These are phyloP conservation scores for Lordiphosa stackelbergi DNA, from an alignment of 1,140 invertebrate genomes.

Conservation along the genomic window DNA sequence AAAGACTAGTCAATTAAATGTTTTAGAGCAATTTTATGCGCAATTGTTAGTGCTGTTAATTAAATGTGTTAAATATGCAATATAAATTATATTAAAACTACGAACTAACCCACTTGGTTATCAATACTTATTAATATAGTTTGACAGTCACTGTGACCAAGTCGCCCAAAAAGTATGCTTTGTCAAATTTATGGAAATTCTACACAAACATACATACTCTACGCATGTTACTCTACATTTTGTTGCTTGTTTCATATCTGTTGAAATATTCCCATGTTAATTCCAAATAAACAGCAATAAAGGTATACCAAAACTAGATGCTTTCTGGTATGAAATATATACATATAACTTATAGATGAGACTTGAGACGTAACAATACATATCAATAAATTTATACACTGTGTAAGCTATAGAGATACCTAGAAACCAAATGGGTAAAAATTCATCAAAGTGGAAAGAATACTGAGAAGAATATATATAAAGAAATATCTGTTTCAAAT, in stretches of 20 bases:
- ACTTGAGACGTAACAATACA: constrained; percentile 73
- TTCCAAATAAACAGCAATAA: no score
- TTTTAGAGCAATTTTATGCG: constrained; percentile 72
- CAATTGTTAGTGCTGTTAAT: constrained; percentile 65
- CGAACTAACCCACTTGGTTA: constrained; percentile 18
- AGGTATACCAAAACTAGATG: constrained; percentile 44
- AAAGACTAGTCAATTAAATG: constrained; percentile 68
- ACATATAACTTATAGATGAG: constrained; percentile 38
- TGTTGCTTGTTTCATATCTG: constrained; percentile 46
- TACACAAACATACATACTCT: background rate
- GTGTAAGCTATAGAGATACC: constrained; percentile 6
- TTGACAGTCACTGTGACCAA: constrained; percentile 11
- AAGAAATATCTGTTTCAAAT: constrained; percentile 38
- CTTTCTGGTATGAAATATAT: constrained; percentile 46
- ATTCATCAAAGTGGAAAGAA: constrained; percentile 18
- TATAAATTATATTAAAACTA: constrained; percentile 19
- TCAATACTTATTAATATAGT: background rate
- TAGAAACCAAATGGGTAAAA: constrained; percentile 6
- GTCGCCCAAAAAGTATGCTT: constrained; percentile 55
- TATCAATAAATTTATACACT: constrained; percentile 71
- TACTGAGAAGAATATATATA: constrained; percentile 11
- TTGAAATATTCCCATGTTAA: constrained; percentile 12
- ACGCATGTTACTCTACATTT: constrained; percentile 47
- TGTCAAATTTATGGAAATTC: constrained; percentile 13
- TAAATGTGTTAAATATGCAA: constrained; percentile 52